These are phyloP conservation scores for Strigops habroptila DNA, from an alignment of 2,113 vertebrate species.

Conservation along the genomic window DNA sequence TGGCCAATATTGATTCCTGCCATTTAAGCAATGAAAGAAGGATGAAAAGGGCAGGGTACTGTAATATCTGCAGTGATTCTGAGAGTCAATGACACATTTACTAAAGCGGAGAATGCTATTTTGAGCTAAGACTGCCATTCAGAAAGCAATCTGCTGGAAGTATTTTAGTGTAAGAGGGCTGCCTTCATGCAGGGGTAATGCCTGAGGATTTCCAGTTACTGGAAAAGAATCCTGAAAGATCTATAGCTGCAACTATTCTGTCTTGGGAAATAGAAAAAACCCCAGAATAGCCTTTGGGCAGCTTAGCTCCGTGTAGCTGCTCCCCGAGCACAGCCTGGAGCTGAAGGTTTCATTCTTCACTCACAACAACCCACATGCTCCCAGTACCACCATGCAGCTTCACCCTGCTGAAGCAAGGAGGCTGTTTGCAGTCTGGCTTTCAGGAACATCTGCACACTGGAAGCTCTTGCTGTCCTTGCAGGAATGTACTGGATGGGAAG, in stretches of 20 bases:
- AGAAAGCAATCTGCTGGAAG: slow-evolving; percentile 1
- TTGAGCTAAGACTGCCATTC: not conserved
- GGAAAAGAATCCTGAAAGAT: not conserved
- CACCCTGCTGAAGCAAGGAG: not conserved
- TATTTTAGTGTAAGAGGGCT: not conserved
- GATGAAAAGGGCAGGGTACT: not conserved
- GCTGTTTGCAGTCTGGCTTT: not conserved
- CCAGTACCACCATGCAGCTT: not conserved
- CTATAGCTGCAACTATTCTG: slow-evolving; percentile 9
- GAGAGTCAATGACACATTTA: slow-evolving; percentile 7
- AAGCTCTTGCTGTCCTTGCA: not conserved
- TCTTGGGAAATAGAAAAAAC: not conserved
- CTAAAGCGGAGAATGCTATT: slow-evolving; percentile 15
- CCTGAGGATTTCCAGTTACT: slow-evolving; percentile 29
- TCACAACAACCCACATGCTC: slow-evolving; percentile 29
- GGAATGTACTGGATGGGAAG: not conserved
- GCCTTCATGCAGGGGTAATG: not conserved
- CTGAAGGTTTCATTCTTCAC: slow-evolving; percentile 20
- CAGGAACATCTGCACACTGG: not conserved
- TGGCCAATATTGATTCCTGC: not conserved
- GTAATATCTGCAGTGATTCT: not conserved
- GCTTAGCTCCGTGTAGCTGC: slow-evolving; percentile 5
- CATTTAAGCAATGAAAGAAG: not conserved
- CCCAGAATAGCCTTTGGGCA: not conserved
- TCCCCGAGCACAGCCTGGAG: slow-evolving; percentile 26